Conservation (phyloP, 2,113 vertebrate species). For the Tetrao urogallus region DNA sequence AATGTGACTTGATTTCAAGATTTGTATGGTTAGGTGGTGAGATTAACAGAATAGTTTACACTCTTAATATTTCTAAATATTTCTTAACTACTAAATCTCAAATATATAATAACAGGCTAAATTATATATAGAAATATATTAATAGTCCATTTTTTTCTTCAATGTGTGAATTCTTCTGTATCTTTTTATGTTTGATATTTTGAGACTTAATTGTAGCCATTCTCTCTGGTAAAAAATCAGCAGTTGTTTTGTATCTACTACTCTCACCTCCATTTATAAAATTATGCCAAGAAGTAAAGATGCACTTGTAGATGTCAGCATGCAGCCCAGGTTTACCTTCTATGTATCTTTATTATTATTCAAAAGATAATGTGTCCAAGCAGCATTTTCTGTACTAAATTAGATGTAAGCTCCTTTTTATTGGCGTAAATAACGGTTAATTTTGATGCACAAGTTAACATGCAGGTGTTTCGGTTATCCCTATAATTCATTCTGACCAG, state of each 20-base stretch:
- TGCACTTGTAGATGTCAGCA: accelerated
- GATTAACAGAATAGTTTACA: background rate
- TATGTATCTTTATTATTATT: background rate
- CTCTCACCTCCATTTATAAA: accelerated
- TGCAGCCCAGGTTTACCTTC: background rate
- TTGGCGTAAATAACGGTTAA: background rate
- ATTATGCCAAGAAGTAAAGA: background rate
- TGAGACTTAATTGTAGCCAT: background rate
- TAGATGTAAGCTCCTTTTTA: background rate
- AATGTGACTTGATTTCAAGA: background rate
- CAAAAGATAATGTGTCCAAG: background rate
- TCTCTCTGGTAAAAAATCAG: background rate
- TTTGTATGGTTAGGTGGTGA: background rate
- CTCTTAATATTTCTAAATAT: background rate
- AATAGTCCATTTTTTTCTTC: background rate
- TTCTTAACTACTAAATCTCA: background rate
- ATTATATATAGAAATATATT: accelerated
- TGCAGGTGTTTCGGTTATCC: background rate
- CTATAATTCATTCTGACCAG: background rate
- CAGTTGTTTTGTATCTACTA: background rate
- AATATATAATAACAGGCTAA: background rate
- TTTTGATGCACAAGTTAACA: background rate
- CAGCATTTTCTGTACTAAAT: background rate
- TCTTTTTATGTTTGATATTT: background rate
- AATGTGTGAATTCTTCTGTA: background rate